phyloP scores from a whole-genome alignment of 2,888 invertebrate species.

The Caradrina kadenii region DNA sequence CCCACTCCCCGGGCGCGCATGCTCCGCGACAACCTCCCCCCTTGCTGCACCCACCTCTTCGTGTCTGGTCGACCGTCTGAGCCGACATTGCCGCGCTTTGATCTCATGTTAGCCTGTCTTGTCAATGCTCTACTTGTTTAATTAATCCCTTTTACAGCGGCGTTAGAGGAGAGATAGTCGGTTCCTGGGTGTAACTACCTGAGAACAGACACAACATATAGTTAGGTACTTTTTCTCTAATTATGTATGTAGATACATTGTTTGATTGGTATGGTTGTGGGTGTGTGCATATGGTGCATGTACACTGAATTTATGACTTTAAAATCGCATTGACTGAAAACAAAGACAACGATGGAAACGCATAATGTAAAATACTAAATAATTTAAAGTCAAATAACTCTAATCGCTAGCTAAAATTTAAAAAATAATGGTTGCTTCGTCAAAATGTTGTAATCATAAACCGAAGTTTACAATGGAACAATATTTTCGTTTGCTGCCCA shows the following conservation, averaged over 20 bases:
- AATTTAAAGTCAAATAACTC: not conserved
- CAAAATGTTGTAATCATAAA: not conserved
- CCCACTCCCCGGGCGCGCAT: constrained; percentile 32
- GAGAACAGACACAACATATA: constrained; percentile 54
- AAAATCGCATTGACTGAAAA: not conserved
- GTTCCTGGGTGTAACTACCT: constrained; percentile 52
- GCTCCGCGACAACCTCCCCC: constrained; percentile 64
- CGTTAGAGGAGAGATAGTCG: constrained; percentile 45
- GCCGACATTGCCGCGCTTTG: constrained; percentile 72
- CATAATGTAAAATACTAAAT: not conserved
- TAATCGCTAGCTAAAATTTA: not conserved
- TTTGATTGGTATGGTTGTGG: not conserved
- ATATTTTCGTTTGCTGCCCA: constrained; percentile 36
- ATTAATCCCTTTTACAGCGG: constrained; percentile 74
- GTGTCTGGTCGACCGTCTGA: constrained; percentile 86
- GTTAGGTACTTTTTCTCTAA: constrained; percentile 53
- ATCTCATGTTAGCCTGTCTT: constrained; percentile 70
- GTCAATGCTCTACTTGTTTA: constrained; percentile 66
- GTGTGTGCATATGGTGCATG: not conserved
- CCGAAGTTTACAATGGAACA: not conserved
- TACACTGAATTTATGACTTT: constrained; percentile 11
- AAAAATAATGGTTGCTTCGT: not conserved
- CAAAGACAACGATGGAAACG: constrained; percentile 5
- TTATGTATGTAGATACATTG: constrained; percentile 49
- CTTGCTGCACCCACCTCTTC: constrained; percentile 70